Evolutionary conservation across 2,888 invertebrate genomes (phyloP).

Genomic region (Drosophila ezoana): DNA sequence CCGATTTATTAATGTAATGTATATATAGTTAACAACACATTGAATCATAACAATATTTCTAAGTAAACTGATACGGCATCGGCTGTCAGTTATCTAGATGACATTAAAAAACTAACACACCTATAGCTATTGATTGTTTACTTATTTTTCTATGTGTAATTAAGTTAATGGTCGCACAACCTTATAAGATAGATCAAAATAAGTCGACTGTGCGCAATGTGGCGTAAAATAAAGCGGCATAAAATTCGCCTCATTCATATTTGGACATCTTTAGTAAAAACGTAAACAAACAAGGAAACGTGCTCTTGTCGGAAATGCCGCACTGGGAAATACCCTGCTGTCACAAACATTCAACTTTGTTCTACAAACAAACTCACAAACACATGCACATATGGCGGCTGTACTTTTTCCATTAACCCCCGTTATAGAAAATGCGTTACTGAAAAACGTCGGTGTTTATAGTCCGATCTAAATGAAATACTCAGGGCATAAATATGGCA

Average conservation of each 20-base stretch:
- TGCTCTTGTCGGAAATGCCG: too few species aligned
- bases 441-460: too few species aligned
- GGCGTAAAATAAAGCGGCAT: slow-evolving; percentile 34
- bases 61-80: not conserved
- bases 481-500: too few species aligned
- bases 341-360: too few species aligned
- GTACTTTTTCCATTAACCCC: too few species aligned
- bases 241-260: slow-evolving; percentile 27
- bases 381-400: too few species aligned
- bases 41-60: not conserved
- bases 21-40: too few species aligned
- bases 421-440: too few species aligned
- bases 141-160: slow-evolving; percentile 22
- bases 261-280: slow-evolving; percentile 42
- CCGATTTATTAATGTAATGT: too few species aligned
- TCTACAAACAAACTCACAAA: too few species aligned
- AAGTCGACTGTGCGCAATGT: slow-evolving; percentile 23
- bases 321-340: too few species aligned
- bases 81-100: not conserved
- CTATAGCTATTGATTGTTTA: not conserved
- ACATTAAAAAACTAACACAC: not conserved
- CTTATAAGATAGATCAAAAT: slow-evolving; percentile 21
- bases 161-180: slow-evolving; percentile 30
- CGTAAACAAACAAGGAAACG: slow-evolving; percentile 6
- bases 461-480: too few species aligned